Evolutionary conservation across 2,888 invertebrate species (phyloP).

Genomic region (Epiblema foenella): DNA sequence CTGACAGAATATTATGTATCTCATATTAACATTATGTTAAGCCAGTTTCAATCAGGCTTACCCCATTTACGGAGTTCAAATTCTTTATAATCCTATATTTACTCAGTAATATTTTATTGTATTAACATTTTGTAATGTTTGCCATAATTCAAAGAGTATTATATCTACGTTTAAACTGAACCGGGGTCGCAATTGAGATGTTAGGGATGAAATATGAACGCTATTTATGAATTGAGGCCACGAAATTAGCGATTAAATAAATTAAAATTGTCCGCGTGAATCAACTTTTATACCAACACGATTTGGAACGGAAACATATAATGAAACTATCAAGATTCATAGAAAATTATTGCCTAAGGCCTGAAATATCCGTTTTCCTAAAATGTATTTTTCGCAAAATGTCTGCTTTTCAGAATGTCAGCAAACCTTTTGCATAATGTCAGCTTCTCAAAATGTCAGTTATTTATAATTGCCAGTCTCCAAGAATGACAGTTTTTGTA

Average conservation of each 20-base stretch:
- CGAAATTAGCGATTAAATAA: conserved; percentile 45
- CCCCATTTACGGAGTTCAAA: conserved; percentile 26
- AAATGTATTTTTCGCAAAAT: no score
- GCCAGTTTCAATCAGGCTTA: conserved; percentile 12
- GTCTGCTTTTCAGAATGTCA: no score
- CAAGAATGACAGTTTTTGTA: no score
- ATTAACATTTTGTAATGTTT: conserved; percentile 73
- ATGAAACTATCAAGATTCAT: no score
- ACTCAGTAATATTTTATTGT: conserved; percentile 72
- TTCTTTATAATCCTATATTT: conserved; percentile 58
- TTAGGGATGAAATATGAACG: conserved; percentile 67
- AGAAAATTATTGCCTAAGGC: no score
- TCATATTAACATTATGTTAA: conserved; percentile 39
- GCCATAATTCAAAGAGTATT: conserved; percentile 79
- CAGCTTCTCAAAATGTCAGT: no score
- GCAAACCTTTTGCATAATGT: no score
- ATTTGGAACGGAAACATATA: background rate
- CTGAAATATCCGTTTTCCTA: no score
- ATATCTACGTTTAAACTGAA: conserved; percentile 62
- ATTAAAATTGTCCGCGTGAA: background rate
- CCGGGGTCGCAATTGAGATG: conserved; percentile 68
- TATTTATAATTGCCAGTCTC: no score
- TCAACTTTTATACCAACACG: background rate
- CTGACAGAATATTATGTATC: conserved; percentile 27
- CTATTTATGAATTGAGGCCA: conserved; percentile 56